These are phyloP conservation scores for Pelagia noctiluca DNA, from an alignment of 30 jellyfish, hydroid and myxozoan species.

Conservation along the genomic window DNA sequence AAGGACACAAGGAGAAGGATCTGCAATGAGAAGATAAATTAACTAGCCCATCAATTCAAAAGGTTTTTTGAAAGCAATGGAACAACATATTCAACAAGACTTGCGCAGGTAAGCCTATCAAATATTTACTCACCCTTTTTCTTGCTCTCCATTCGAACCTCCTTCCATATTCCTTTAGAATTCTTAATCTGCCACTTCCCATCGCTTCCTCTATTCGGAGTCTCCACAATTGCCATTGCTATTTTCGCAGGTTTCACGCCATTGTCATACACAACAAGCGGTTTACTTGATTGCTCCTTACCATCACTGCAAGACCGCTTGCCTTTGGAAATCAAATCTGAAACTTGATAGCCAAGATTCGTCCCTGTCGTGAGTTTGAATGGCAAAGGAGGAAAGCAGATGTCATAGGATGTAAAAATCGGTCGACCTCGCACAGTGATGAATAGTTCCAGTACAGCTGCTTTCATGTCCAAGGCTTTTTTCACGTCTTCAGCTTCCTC, in stretches of 20 bases:
- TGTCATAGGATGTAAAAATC: conserved; percentile 7
- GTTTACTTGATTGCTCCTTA: background rate
- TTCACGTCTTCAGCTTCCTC: too few species aligned
- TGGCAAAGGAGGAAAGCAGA: conserved; percentile 56
- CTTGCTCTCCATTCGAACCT: too few species aligned
- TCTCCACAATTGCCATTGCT: conserved; percentile 33
- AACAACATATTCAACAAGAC: too few species aligned
- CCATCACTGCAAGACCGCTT: conserved; percentile 3
- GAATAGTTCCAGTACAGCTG: too few species aligned
- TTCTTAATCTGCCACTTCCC: conserved; percentile 73
- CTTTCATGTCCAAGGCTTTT: too few species aligned
- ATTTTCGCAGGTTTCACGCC: background rate
- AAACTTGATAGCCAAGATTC: conserved; percentile 23
- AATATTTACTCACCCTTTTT: too few species aligned
- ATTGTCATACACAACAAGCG: conserved; percentile 17
- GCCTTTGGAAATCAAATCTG: conserved; percentile 8
- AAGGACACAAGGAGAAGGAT: conserved; percentile 15
- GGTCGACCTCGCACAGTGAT: conserved; percentile 51
- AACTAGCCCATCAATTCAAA: too few species aligned
- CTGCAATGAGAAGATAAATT: too few species aligned
- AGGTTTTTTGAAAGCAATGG: too few species aligned
- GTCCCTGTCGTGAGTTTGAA: conserved; percentile 2
- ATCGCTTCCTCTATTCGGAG: conserved; percentile 6
- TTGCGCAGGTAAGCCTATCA: too few species aligned
- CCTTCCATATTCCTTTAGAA: too few species aligned